phyloP scores from a whole-genome alignment of 37 sponge, comb jelly and placozoan genomes.

The Spongilla lacustris region DNA sequence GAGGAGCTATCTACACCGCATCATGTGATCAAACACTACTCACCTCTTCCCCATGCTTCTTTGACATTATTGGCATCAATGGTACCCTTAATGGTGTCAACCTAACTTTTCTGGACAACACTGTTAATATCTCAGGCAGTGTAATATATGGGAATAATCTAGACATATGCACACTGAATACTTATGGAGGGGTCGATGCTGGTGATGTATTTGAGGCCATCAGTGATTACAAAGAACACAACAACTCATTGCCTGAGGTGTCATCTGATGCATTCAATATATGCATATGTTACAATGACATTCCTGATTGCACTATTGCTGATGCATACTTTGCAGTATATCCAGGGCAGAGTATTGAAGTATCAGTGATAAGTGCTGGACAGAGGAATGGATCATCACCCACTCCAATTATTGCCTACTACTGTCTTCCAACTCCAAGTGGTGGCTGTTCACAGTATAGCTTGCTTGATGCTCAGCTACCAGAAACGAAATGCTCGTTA shows the following conservation, averaged over 20 bases:
- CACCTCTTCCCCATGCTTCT: background rate
- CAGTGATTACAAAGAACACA: background rate
- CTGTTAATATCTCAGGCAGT: background rate
- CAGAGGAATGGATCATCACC: slow-evolving; percentile 4
- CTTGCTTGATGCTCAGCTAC: background rate
- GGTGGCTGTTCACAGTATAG: background rate
- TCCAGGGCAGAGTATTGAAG: slow-evolving; percentile 7
- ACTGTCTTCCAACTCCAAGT: background rate
- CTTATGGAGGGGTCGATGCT: background rate
- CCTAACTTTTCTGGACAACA: background rate
- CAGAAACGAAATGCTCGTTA: background rate
- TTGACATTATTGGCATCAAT: background rate
- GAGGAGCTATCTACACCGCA: slow-evolving; percentile 3
- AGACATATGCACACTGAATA: background rate
- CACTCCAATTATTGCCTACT: background rate
- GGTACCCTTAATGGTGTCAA: background rate
- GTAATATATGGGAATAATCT: background rate
- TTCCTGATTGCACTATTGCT: background rate
- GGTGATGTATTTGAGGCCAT: background rate
- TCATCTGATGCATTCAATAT: slow-evolving; percentile 26
- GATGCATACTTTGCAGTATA: background rate
- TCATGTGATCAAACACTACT: background rate
- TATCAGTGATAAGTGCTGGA: slow-evolving; percentile 9
- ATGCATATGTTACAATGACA: slow-evolving; percentile 8
- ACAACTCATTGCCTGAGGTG: background rate